Conservation (phyloP, 1,140 invertebrate genomes). For the Marisa cornuarietis region DNA sequence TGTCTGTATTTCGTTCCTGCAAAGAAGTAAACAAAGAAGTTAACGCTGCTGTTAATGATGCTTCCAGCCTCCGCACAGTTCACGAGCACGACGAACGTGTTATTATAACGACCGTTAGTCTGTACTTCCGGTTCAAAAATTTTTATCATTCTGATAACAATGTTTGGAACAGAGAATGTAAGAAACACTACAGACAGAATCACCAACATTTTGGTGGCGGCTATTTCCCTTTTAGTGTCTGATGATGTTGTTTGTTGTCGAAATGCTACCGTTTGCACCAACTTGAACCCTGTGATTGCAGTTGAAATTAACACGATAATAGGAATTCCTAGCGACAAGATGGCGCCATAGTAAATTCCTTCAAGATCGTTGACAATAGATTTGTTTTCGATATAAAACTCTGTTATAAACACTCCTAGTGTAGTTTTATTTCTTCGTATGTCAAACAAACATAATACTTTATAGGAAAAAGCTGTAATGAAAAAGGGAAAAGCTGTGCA, state of each 20-base stretch:
- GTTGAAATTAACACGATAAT: not conserved
- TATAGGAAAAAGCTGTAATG: not conserved
- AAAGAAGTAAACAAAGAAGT: constrained; percentile 13
- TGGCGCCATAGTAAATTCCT: not conserved
- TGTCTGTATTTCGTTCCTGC: constrained; percentile 6
- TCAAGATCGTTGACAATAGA: not conserved
- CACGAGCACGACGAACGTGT: constrained; percentile 2
- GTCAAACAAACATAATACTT: constrained; percentile 1
- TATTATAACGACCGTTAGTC: not conserved
- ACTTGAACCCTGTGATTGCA: not conserved
- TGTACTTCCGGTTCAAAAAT: constrained; percentile 2
- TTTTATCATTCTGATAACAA: not conserved
- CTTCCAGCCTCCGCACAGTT: not conserved
- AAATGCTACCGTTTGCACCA: not conserved
- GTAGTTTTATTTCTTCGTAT: not conserved
- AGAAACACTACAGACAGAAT: constrained; percentile 6
- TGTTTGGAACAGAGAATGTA: not conserved
- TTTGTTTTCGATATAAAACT: constrained; percentile 6
- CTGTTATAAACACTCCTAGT: not conserved
- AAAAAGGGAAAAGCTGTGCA: not conserved
- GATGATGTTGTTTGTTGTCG: not conserved
- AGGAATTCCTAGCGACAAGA: not conserved
- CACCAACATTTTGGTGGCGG: not conserved
- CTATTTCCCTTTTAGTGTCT: constrained; percentile 2
- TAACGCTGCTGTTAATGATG: constrained; percentile 13